Evolutionary conservation across 2,797 vertebrate species (phyloP), one percentile per base, ranked within the genome.

Genomic region (Myiotriccus ornatus): DNA sequence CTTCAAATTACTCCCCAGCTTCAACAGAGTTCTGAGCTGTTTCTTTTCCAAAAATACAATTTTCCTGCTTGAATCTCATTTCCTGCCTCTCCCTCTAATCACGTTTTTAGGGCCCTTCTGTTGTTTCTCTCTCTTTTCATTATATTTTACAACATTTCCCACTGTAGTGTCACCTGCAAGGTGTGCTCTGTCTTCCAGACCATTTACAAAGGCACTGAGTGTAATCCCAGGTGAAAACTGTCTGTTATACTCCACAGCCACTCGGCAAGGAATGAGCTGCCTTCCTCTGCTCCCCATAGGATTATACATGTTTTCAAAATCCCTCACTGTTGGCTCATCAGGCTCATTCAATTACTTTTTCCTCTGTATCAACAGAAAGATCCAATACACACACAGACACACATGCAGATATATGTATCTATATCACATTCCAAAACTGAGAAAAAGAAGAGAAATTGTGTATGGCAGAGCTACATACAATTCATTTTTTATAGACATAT

Each of bases 1-100:
- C 46, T 90, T 92, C 62, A 87, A 92, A 95, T 95, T 89, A 89
- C 89, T 94, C 95, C 79, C 64, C 53, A 78, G 71, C 21, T 93
- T 94, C 74, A 84, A 1, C 86, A 60, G 88, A 91, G 34, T 84
- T 88, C 74, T 86, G 74, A 93, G 83, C 34, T 93, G 37, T 59
- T 89, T 82, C 93, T 90, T 86, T 74, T 52, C 67, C 67, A 84
- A 47, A 94, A 63, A 92, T 90, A 71, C 27, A 44, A 68, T 92
- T 95, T 94, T 50, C 41, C 53, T 87, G 35, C 65, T 93, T 87
- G 78, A 89, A 50, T 83, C 71, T 95, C 78, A 89, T 95, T 94
- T 91, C 94, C 93, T 94, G 71, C 32, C n/a, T 89, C 84, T 93
- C 56, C 49, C 86, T 56, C 64, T 89, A 89, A 94, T 83, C 73